Evolutionary conservation across 2,113 vertebrate species (phyloP).

Genomic region (Papio anubis): DNA sequence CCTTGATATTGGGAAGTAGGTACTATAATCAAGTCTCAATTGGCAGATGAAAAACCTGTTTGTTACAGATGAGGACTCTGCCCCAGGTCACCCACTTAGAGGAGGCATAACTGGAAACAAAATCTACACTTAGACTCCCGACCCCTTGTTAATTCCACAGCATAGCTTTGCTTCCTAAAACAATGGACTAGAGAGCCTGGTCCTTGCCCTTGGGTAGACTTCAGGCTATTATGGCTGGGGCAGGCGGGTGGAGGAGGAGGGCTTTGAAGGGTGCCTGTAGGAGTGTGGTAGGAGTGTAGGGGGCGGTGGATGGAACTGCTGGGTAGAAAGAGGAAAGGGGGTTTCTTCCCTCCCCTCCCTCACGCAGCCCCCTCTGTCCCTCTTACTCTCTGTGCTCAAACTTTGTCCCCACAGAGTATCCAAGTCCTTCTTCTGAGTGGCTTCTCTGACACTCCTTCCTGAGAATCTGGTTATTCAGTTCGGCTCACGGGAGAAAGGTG

Average conservation of each 20-base stretch:
- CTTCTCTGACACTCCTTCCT: neutral
- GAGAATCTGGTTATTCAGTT: neutral
- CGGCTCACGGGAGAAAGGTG: neutral
- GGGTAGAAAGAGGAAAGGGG: neutral
- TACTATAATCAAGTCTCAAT: neutral
- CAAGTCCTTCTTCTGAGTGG: neutral
- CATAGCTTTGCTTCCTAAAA: neutral
- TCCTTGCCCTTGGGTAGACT: neutral
- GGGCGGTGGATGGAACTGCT: neutral
- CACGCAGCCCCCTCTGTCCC: neutral
- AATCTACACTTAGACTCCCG: neutral
- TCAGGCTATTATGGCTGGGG: neutral
- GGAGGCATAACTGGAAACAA: neutral
- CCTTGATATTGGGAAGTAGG: neutral
- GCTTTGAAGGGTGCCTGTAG: neutral
- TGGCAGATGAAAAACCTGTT: neutral
- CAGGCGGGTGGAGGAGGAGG: neutral
- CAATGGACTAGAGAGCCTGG: neutral
- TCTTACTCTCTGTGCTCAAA: neutral
- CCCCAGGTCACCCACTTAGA: neutral
- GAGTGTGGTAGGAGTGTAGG: neutral
- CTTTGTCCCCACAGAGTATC: neutral
- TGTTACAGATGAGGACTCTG: neutral
- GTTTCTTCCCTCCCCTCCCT: neutral
- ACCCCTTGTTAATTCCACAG: neutral